Base-by-base conservation (phyloP, 2,888 invertebrate genomes). In the Drosophila ezoana region DNA sequence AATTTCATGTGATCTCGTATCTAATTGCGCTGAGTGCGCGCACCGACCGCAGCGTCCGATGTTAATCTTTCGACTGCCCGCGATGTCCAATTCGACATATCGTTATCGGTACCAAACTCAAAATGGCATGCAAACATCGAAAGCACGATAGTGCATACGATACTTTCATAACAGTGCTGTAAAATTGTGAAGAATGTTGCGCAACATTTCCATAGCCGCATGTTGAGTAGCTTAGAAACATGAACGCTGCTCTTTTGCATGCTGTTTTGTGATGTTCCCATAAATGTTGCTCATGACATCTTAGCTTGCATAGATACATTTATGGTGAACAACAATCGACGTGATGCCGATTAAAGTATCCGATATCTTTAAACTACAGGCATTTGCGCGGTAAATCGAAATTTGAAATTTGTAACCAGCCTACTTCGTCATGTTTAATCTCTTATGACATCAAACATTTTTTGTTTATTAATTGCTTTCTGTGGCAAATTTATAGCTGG, bases 51-150 rank as follows among this genome's bases (percentile, higher is more conserved):
- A 43, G 23, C 59, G 72, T 64, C 52, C 64, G 63, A 66, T 57
- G 59, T 70, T 65, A 63, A 59, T 54, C 40, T 61, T 45, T 45
- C 72, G 56, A 81, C 67, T 79, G 79, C 52, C 56, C 79, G 81
- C 63, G 57, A 54, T 57, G 49, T 62, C 62, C 59, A 67, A 67
- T 77, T 57, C 56, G 68, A 77, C 43, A 67, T 57, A 59, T 72
- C 37, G 44, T n/a, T 9, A 72, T 64, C 62, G 64, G 9, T 18
- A 23, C 3, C 1, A 4, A 45, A 60, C 78, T 63, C 73, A 58
- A 75, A 75, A 68, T 63, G 73, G 68, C 63, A 49, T 3, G 10
- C 14, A 9, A 2, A 11, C 65, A 72, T 72, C 53, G 56, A 57
- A 62, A 35, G 44, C 49, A 53, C 66, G 57, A 72, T 61, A 48